A percentile compares a stretch with the other conserved stretches of the same genome.
phyloP scores from a whole-genome alignment of 2,888 invertebrate species.

The Mesorhabditis belari region DNA sequence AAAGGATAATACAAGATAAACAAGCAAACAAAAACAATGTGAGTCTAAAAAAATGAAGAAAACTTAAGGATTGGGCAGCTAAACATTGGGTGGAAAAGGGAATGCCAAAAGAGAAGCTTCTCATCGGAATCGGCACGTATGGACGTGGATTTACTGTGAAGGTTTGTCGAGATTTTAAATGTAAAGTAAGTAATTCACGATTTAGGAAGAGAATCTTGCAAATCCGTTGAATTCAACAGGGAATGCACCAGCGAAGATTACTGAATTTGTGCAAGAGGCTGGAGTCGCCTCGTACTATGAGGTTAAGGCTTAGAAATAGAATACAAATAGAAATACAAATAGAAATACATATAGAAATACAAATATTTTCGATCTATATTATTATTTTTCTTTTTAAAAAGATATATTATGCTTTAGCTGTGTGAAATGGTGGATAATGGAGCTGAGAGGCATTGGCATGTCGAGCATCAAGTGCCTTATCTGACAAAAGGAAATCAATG shows the following conservation, averaged over 20 bases:
- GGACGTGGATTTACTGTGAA: constrained; percentile 27
- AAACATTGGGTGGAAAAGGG: constrained; percentile 64
- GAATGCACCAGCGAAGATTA: constrained; percentile 21
- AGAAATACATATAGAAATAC: neutral
- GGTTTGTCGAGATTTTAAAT: neutral
- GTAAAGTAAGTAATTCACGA: neutral
- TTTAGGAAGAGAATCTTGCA: neutral
- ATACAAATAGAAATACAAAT: neutral
- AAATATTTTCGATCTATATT: neutral
- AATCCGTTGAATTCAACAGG: constrained; percentile 1
- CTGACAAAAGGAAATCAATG: constrained; percentile 74
- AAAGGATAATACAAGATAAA: neutral
- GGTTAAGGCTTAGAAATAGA: constrained; percentile 6
- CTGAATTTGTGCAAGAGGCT: constrained; percentile 74
- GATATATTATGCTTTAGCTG: constrained; percentile 63
- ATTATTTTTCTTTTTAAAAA: neutral
- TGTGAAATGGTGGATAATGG: constrained; percentile 72
- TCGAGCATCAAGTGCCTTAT: constrained; percentile 68
- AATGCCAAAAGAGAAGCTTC: constrained; percentile 46
- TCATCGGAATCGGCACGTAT: constrained; percentile 47
- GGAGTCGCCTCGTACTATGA: constrained; percentile 93
- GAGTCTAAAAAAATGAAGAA: no score
- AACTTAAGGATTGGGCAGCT: constrained; percentile 69
- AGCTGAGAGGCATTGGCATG: constrained; percentile 72
- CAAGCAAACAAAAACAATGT: neutral